Conservation (phyloP, 1,140 invertebrate species). For the Radopholus similis region DNA sequence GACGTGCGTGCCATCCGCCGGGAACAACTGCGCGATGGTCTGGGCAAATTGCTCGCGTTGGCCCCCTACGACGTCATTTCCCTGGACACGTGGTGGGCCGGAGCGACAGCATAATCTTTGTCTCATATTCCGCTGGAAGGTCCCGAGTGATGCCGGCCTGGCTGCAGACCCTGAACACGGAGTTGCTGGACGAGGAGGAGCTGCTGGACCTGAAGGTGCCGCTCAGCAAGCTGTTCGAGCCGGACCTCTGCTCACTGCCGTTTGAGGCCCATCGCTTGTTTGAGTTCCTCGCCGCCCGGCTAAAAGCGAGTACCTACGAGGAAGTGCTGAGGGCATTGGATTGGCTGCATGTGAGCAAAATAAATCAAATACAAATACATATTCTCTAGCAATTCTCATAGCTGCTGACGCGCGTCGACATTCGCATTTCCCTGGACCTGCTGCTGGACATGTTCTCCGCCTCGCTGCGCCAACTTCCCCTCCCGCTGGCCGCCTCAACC, state of each 20-base stretch:
- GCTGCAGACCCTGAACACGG: conserved; percentile 87
- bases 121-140: too few species aligned
- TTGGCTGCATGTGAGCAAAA: conserved; percentile 78
- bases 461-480: not conserved
- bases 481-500: conserved; percentile 62
- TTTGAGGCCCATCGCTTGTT: conserved; percentile 90
- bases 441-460: conserved; percentile 76
- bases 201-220: conserved; percentile 83
- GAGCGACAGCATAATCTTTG: too few species aligned
- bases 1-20: conserved; percentile 76
- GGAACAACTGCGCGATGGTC: conserved; percentile 80
- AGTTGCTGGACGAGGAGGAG: conserved; percentile 87
- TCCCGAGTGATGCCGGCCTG: conserved; percentile 95
- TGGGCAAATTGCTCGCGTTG: conserved; percentile 77
- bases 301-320: conserved; percentile 76
- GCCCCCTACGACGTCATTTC: conserved; percentile 96
- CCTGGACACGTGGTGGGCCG: conserved; percentile 87
- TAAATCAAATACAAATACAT: not conserved
- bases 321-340: conserved; percentile 87
- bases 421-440: conserved; percentile 77
- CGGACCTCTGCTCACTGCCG: conserved; percentile 86
- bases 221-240: conserved; percentile 90
- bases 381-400: conserved; percentile 57
- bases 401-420: conserved; percentile 80
- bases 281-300: conserved; percentile 82